phyloP scores from a whole-genome alignment of 2,888 invertebrate species.

The Sinopyrophorus schimmeli region DNA sequence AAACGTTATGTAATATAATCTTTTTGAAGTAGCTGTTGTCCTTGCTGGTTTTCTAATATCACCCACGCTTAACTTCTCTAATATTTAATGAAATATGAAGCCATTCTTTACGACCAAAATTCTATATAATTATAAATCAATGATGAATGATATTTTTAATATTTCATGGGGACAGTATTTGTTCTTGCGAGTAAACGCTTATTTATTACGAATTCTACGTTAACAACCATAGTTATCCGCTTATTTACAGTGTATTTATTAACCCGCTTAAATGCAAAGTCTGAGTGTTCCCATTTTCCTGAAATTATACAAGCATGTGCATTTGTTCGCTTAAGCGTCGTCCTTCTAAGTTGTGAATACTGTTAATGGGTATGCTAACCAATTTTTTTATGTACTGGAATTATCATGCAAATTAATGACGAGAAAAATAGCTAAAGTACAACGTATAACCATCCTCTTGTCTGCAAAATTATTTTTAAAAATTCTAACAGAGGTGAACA shows the following conservation, averaged over 20 bases:
- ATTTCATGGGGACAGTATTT: conserved; percentile 18
- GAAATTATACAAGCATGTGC: conserved; percentile 25
- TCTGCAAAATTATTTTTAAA: conserved; percentile 11
- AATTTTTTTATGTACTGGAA: conserved; percentile 36
- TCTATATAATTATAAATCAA: conserved; percentile 26
- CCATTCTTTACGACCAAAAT: conserved; percentile 1
- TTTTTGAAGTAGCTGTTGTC: neutral
- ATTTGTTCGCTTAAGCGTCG: conserved; percentile 19
- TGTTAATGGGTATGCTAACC: conserved; percentile 42
- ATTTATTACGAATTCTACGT: conserved; percentile 25
- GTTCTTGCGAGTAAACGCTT: conserved; percentile 14
- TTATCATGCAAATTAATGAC: conserved; percentile 39
- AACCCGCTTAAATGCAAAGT: conserved; percentile 12
- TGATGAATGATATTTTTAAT: conserved; percentile 26
- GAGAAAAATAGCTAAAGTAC: conserved; percentile 29
- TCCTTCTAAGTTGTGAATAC: conserved; percentile 32
- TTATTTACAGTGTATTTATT: conserved; percentile 22
- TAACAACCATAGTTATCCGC: conserved; percentile 19
- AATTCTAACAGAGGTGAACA: too few species aligned
- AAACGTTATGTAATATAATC: neutral
- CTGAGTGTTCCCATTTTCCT: conserved; percentile 19
- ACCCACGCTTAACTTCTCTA: neutral
- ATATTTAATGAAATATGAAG: neutral
- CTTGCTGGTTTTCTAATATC: neutral
- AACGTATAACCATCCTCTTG: conserved; percentile 12